phyloP scores from a whole-genome alignment of 35 echinoderm and acorn worm genomes.

The Antedon bifida region DNA sequence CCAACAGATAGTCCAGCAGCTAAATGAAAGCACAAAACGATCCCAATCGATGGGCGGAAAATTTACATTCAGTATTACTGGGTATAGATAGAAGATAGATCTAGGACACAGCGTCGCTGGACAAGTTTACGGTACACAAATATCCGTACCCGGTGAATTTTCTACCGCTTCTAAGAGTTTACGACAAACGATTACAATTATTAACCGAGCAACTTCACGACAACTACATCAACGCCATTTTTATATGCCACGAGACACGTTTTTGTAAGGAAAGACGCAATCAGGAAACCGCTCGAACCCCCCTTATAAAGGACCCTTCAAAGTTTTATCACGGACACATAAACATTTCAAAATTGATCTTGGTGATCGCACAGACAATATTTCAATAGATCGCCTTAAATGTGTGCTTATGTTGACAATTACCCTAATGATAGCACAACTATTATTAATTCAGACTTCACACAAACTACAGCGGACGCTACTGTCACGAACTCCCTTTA shows the following conservation, averaged over 20 bases:
- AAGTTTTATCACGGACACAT: not conserved
- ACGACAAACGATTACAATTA: not conserved
- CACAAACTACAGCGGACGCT: too few relatives aligned
- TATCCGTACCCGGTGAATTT: slow-evolving; percentile 18
- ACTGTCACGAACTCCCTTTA: too few relatives aligned
- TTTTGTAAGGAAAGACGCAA: slow-evolving; percentile 20
- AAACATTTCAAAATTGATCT: slow-evolving; percentile 11
- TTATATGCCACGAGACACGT: slow-evolving; percentile 41
- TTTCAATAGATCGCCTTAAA: slow-evolving; percentile 21
- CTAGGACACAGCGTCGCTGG: not conserved
- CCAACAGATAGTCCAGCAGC: too few relatives aligned
- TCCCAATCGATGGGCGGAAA: not conserved
- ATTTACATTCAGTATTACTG: not conserved
- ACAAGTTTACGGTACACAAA: slow-evolving; percentile 1
- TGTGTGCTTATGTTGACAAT: not conserved
- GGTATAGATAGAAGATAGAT: not conserved
- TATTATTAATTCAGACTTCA: not conserved
- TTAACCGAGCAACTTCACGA: not conserved
- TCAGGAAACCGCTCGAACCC: slow-evolving; percentile 21
- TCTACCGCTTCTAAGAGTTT: slow-evolving; percentile 3
- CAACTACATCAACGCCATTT: not conserved
- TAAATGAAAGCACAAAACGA: not conserved
- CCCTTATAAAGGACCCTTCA: slow-evolving; percentile 35
- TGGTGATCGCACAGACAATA: slow-evolving; percentile 5
- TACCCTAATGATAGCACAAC: not conserved